Base-by-base conservation (phyloP, 2,888 invertebrate species). In the Drosophila tripunctata region DNA sequence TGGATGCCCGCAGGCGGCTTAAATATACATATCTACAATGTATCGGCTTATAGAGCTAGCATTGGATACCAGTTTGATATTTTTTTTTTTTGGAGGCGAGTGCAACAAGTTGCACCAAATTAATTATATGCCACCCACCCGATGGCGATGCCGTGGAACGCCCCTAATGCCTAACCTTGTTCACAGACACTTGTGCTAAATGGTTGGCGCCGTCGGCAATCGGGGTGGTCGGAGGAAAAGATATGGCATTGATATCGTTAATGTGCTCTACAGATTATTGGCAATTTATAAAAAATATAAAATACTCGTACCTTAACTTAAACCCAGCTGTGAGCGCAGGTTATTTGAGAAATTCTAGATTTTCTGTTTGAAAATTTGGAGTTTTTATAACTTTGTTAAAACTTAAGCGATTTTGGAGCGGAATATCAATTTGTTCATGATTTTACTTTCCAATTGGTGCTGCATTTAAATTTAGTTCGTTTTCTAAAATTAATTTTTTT, bases 121-220 rank as follows among this genome's bases (percentile, higher is more conserved):
- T 88, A 85, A 87, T 87, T 87, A 83, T 85, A 79, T 75, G 70
- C 85, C 84, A 82, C 80, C 80, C 87, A 76, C 82, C 75, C 78
- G 78, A 55, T 48, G 78, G 84, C 81, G 66, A 80, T n/a, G n/a
- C n/a, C 73, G 69, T 73, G 81, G 84, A 66, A 75, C 75, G 75
- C 71, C 74, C 64, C 65, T 72, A 75, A 79, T 70, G 65, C 74
- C 80, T 75, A 80, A 80, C 79, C 80, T 80, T 80, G 80, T 82
- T 79, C 80, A 43, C 83, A 80, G 75, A 80, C 83, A 77, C 83
- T 83, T 73, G n/a, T 73, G 70, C 81, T 75, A 75, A 70, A 80
- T 75, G 75, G 10, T 47, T 47, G 60, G 45, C 47, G 67, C 79
- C 75, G 52, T 14, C 30, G 66, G 54, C 52, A 27, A 44, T 48